phyloP scores from a whole-genome alignment of 2,113 vertebrate genomes.

The Burhinus bistriatus region DNA sequence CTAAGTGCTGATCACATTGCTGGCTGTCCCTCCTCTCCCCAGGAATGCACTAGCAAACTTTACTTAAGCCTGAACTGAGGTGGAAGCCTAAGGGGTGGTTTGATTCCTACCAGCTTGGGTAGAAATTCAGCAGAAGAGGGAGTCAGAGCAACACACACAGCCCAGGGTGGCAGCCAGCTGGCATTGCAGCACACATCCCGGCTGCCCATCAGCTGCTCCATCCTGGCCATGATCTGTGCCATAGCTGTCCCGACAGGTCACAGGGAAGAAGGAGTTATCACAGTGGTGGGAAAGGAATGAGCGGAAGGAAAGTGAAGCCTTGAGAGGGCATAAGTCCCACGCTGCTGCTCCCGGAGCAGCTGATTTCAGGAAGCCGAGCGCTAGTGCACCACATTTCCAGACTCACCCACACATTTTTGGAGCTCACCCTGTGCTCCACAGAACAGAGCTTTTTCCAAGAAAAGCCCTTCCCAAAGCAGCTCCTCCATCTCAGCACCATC shows the following conservation, averaged over 20 bases:
- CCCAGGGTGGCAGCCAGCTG: not conserved
- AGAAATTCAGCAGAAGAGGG: not conserved
- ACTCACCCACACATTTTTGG: not conserved
- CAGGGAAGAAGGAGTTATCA: not conserved
- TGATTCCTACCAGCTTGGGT: not conserved
- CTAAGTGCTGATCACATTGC: not conserved
- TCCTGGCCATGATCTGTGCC: not conserved
- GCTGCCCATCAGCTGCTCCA: not conserved
- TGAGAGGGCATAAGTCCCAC: not conserved
- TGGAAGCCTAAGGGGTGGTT: not conserved
- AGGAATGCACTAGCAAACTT: not conserved
- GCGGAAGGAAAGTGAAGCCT: not conserved
- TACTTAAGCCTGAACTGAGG: rapidly evolving
- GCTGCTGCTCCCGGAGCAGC: not conserved
- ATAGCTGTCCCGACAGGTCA: not conserved
- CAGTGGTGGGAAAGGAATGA: not conserved
- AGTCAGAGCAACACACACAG: not conserved
- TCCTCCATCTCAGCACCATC: constrained; percentile 3
- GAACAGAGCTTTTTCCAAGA: not conserved
- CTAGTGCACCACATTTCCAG: not conserved
- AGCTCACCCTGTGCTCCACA: not conserved
- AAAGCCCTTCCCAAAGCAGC: constrained; percentile 28
- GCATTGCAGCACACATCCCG: too few species aligned
- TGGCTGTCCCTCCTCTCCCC: not conserved
- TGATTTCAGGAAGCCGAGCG: not conserved